Evolutionary conservation across 2,797 vertebrate genomes (phyloP).

Genomic region (Amblyopsis hoosieri): DNA sequence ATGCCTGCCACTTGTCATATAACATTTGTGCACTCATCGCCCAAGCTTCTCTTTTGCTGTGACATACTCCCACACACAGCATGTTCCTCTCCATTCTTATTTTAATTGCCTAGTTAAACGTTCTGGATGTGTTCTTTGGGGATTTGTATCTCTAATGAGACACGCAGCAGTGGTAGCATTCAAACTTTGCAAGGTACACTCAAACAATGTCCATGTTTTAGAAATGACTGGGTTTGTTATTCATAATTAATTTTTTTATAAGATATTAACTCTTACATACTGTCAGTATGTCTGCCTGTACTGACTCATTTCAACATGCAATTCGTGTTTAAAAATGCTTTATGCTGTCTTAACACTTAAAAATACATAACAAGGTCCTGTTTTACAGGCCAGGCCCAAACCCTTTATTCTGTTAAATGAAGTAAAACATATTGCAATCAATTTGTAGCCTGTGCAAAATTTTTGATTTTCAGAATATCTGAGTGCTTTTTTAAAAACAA

Average conservation of each 20-base stretch:
- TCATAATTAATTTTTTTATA: background rate
- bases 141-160: conserved; percentile 37
- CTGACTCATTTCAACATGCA: background rate
- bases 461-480: no score
- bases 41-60: background rate
- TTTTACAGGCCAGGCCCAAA: no score
- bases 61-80: conserved; percentile 48
- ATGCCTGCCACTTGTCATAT: background rate
- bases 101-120: conserved; percentile 32
- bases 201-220: background rate
- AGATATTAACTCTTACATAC: background rate
- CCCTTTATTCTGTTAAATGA: no score
- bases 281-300: background rate
- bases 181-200: conserved; percentile 11
- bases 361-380: no score
- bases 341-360: no score
- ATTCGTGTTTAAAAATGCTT: no score
- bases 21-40: conserved; percentile 17
- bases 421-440: no score
- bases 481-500: no score
- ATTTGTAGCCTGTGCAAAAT: no score
- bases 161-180: conserved; percentile 16
- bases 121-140: conserved; percentile 28
- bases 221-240: background rate
- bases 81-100: conserved; percentile 49